Percentiles rank a stretch among this genome's conserved stretches.
Conservation (phyloP, 2,888 invertebrate species). For the Atethmia centrago region DNA sequence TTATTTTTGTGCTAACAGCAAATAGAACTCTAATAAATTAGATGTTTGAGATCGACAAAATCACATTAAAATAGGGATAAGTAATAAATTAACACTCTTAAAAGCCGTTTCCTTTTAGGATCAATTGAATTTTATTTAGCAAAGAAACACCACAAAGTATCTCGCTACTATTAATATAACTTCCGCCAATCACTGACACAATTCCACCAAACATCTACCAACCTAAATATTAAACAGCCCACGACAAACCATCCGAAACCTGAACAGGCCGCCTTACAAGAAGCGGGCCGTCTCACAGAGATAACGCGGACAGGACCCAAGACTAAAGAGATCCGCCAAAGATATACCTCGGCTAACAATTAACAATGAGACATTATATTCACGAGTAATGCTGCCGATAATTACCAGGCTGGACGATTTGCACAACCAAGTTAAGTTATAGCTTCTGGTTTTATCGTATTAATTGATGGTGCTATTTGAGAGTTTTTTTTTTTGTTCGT, state of each 20-base stretch:
- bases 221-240: constrained; percentile 12
- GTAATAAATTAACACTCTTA: not conserved
- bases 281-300: constrained; percentile 76
- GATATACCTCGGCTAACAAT: constrained; percentile 87
- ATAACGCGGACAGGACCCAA: constrained; percentile 85
- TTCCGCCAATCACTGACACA: not conserved
- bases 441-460: constrained; percentile 73
- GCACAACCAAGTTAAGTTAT: constrained; percentile 79
- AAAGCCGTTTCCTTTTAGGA: not conserved
- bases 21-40: not conserved
- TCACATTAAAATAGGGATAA: not conserved
- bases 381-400: constrained; percentile 85
- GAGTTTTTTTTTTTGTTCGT: constrained; percentile 19
- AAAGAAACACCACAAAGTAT: not conserved
- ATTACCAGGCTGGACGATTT: constrained; percentile 85
- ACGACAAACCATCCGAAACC: constrained; percentile 47
- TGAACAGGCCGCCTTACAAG: constrained; percentile 71
- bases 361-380: constrained; percentile 91
- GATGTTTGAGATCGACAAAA: not conserved
- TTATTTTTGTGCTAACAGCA: not conserved
- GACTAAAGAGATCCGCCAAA: constrained; percentile 86
- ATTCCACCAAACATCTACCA: not conserved
- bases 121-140: not conserved
- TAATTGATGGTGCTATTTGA: constrained; percentile 64
- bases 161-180: not conserved